These are phyloP conservation scores for Periparus ater DNA, from an alignment of 2,797 vertebrate genomes.

Conservation along the genomic window DNA sequence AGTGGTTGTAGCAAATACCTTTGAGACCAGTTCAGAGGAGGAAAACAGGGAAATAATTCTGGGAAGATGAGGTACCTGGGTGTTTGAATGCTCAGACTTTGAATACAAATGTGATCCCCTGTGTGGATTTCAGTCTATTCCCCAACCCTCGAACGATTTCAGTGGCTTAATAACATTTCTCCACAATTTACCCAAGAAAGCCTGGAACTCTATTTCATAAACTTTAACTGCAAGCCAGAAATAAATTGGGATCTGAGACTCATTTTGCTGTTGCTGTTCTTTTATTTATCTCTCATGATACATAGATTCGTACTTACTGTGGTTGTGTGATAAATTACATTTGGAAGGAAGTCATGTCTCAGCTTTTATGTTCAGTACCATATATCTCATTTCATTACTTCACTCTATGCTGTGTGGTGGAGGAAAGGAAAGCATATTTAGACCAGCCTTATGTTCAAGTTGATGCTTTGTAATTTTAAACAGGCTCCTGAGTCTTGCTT, in stretches of 20 bases:
- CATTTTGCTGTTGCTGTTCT: background rate
- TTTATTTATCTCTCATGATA: conserved; percentile 8
- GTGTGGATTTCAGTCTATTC: background rate
- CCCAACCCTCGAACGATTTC: background rate
- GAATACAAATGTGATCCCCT: background rate
- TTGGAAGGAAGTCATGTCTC: background rate
- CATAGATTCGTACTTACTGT: background rate
- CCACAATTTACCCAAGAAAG: background rate
- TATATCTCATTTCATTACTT: background rate
- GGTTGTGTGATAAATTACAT: background rate
- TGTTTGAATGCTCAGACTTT: background rate
- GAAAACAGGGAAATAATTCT: background rate
- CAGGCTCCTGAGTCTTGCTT: background rate
- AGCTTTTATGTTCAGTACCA: background rate
- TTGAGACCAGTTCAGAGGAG: background rate
- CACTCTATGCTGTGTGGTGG: background rate
- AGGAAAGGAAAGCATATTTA: background rate
- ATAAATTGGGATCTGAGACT: background rate
- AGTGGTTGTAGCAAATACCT: background rate
- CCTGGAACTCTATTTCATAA: background rate
- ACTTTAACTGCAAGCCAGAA: background rate
- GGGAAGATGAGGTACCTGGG: background rate
- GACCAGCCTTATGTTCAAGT: background rate
- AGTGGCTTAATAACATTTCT: background rate
- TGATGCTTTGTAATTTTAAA: conserved; percentile 27